Conservation (phyloP, 2,888 invertebrate species). For the Cephus rjabovi region DNA sequence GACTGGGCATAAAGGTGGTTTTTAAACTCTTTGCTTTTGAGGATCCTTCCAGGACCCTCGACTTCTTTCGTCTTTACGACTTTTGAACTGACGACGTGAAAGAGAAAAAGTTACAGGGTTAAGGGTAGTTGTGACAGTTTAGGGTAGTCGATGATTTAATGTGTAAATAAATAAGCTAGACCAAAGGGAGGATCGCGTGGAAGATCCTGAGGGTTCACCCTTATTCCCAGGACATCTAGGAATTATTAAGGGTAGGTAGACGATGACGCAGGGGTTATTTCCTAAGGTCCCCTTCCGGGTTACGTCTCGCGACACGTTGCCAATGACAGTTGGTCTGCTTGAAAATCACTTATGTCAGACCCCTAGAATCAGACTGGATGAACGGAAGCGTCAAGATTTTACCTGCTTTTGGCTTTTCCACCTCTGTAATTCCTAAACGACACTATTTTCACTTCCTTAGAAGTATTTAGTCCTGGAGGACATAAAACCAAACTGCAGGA, state of each 20-base stretch:
- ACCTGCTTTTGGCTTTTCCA: not conserved
- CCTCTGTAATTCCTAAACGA: not conserved
- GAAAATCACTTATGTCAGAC: constrained; percentile 54
- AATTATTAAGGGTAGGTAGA: not conserved
- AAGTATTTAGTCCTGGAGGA: constrained; percentile 50
- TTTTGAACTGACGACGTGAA: not conserved
- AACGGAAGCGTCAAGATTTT: not conserved
- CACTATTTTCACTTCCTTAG: constrained; percentile 37
- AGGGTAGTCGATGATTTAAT: not conserved
- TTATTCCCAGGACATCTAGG: not conserved
- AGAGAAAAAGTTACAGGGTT: not conserved
- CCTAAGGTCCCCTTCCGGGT: not conserved
- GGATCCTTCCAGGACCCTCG: not conserved
- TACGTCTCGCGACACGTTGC: not conserved
- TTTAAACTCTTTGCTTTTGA: not conserved
- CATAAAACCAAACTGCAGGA: constrained; percentile 59
- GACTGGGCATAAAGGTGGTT: not conserved
- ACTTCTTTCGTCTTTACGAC: not conserved
- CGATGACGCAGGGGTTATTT: not conserved
- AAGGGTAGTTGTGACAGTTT: not conserved
- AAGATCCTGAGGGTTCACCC: not conserved
- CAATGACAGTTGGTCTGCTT: constrained; percentile 42
- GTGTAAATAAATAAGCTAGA: not conserved
- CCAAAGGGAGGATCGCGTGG: not conserved
- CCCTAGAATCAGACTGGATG: not conserved